Evolutionary conservation across 2,888 invertebrate species (phyloP).

Genomic region (Plebejus argus): DNA sequence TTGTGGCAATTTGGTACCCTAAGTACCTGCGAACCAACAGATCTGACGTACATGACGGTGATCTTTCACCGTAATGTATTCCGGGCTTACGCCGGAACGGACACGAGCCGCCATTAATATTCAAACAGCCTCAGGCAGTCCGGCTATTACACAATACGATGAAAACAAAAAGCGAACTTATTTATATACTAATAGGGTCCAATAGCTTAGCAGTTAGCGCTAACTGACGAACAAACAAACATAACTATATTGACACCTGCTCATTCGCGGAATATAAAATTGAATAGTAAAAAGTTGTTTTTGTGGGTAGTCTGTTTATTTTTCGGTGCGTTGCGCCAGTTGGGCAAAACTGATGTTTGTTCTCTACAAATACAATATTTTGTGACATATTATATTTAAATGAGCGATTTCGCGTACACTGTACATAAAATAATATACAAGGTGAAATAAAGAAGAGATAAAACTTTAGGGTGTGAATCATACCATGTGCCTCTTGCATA

Average conservation of each 20-base stretch:
- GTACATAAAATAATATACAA: no score
- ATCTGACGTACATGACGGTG: background rate
- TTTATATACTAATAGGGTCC: background rate
- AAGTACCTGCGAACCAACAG: background rate
- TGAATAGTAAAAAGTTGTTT: conserved; percentile 12
- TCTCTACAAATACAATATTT: background rate
- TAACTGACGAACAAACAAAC: background rate
- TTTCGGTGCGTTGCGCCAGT: background rate
- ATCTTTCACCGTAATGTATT: conserved; percentile 61
- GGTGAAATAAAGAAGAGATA: no score
- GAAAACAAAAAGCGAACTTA: background rate
- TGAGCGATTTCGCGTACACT: no score
- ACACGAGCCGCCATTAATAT: conserved; percentile 68
- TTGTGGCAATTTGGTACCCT: background rate
- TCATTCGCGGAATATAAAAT: background rate
- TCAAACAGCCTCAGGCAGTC: conserved; percentile 67
- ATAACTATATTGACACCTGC: background rate
- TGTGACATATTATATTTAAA: background rate
- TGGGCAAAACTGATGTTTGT: background rate
- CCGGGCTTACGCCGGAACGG: conserved; percentile 58
- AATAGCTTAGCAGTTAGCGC: background rate
- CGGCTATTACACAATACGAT: conserved; percentile 56
- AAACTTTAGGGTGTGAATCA: no score
- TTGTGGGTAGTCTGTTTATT: background rate
- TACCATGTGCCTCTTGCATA: no score